These are phyloP conservation scores for Lepus townsendii DNA, from an alignment of 2,797 vertebrate genomes.

Conservation along the genomic window DNA sequence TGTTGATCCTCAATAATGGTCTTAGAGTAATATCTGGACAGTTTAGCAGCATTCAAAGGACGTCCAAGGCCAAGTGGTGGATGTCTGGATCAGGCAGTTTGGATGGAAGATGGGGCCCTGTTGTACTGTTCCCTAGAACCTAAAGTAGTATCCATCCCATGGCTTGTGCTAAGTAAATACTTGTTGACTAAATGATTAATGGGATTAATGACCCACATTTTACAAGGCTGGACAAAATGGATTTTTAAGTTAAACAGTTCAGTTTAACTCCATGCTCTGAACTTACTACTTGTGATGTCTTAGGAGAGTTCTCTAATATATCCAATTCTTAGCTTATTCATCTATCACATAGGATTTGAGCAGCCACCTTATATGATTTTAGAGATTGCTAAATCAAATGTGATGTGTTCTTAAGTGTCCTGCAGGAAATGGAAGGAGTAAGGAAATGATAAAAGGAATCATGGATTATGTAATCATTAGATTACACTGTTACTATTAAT, in stretches of 20 bases:
- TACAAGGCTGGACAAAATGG: background rate
- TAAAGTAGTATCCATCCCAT: background rate
- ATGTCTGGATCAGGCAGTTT: background rate
- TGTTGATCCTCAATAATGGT: background rate
- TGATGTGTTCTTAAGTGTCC: conserved; percentile 4
- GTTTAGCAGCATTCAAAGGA: background rate
- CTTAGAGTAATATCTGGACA: background rate
- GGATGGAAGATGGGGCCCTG: background rate
- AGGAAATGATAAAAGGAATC: background rate
- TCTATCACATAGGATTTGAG: background rate
- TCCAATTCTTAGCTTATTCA: background rate
- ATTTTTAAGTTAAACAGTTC: background rate
- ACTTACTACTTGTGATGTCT: background rate
- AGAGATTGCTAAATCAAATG: background rate
- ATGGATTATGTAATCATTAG: background rate
- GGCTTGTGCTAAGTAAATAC: background rate
- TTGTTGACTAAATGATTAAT: background rate
- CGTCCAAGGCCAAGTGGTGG: background rate
- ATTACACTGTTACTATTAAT: background rate
- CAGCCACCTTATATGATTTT: background rate
- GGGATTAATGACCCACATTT: background rate
- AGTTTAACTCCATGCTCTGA: background rate
- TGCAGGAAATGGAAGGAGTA: background rate
- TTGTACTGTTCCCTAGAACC: background rate
- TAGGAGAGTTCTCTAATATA: background rate